These are phyloP conservation scores for Augiades crinisus DNA, from an alignment of 2,888 invertebrate species.

Conservation along the genomic window DNA sequence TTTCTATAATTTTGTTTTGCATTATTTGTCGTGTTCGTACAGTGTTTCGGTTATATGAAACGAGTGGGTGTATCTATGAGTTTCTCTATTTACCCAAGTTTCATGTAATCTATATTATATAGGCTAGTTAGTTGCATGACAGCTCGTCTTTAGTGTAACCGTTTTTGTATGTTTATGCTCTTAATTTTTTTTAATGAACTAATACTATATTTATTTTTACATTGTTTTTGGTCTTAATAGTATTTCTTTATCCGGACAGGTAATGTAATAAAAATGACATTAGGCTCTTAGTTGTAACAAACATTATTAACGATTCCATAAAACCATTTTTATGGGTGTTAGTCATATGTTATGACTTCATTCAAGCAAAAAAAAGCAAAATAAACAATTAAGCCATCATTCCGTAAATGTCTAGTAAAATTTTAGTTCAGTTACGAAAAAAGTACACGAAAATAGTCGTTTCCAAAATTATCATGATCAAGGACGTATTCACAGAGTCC, in stretches of 20 bases:
- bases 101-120: slow-evolving; percentile 42
- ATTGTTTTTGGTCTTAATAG: neutral
- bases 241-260: neutral
- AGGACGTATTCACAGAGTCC: slow-evolving; percentile 74
- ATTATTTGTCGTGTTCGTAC: slow-evolving; percentile 22
- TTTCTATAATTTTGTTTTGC: slow-evolving; percentile 14
- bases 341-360: too few relatives aligned
- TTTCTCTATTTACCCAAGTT: neutral
- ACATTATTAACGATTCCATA: too few relatives aligned
- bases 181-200: neutral
- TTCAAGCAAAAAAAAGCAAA: too few relatives aligned
- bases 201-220: neutral
- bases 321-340: too few relatives aligned
- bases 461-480: slow-evolving; percentile 19
- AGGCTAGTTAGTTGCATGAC: slow-evolving; percentile 71
- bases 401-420: neutral
- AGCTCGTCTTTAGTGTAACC: slow-evolving; percentile 41
- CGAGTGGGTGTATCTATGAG: neutral
- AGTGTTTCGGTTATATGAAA: slow-evolving; percentile 14
- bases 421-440: too few relatives aligned
- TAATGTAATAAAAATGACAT: too few relatives aligned
- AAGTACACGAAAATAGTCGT: too few relatives aligned
- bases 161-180: slow-evolving; percentile 1
- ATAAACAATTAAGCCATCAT: neutral
- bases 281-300: too few relatives aligned